phyloP scores from a whole-genome alignment of 2,797 vertebrate genomes.

The Myripristis jacobus region DNA sequence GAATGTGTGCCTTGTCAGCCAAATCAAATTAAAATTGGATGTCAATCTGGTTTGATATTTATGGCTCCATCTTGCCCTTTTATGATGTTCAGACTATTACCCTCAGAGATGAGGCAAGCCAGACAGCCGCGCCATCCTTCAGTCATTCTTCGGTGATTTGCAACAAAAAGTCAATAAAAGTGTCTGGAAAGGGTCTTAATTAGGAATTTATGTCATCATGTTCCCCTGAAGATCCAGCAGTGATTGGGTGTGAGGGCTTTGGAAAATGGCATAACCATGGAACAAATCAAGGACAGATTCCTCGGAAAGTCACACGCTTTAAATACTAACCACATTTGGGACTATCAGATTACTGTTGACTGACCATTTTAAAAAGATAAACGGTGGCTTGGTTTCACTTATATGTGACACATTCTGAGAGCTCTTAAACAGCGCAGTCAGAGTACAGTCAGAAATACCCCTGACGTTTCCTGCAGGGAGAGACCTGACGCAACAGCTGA shows the following conservation, averaged over 20 bases:
- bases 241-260: conserved; percentile 32
- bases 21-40: conserved; percentile 66
- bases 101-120: conserved; percentile 49
- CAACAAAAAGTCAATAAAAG: conserved; percentile 70
- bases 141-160: conserved; percentile 65
- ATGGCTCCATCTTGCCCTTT: conserved; percentile 64
- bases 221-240: conserved; percentile 43
- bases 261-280: conserved; percentile 42
- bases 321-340: conserved; percentile 24
- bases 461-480: conserved; percentile 4
- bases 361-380: conserved; percentile 16
- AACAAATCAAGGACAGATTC: conserved; percentile 35
- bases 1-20: conserved; percentile 33
- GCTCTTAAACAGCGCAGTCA: conserved; percentile 5
- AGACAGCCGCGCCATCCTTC: conserved; percentile 47
- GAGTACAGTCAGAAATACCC: too few relatives aligned
- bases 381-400: not conserved
- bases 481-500: conserved; percentile 33
- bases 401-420: not conserved
- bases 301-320: conserved; percentile 43
- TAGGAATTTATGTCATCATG: conserved; percentile 64
- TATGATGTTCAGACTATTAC: conserved; percentile 53
- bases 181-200: conserved; percentile 73
- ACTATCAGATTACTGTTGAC: conserved; percentile 9
- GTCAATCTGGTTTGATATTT: conserved; percentile 68